Conservation (phyloP, 2,797 vertebrate species). For the Dallia pectoralis region DNA sequence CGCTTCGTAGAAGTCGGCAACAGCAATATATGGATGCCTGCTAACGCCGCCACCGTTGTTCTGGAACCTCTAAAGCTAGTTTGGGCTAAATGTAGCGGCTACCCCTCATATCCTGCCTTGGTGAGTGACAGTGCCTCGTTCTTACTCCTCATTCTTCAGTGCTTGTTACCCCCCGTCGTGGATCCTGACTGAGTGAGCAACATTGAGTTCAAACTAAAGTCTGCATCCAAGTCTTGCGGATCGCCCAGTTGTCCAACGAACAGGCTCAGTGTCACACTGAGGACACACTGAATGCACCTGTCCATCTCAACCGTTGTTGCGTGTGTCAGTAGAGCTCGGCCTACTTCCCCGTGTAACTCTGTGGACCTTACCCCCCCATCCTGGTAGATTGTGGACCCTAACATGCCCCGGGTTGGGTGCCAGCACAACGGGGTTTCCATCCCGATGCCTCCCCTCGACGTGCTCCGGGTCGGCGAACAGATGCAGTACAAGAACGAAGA, state of each 20-base stretch:
- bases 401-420: conserved; percentile 95
- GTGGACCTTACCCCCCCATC: conserved; percentile 7
- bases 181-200: not conserved
- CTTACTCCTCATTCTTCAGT: conserved; percentile 26
- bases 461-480: conserved; percentile 93
- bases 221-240: conserved; percentile 45
- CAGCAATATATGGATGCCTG: conserved; percentile 96
- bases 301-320: conserved; percentile 6
- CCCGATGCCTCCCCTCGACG: conserved; percentile 91
- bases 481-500: conserved; percentile 98
- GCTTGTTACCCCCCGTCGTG: conserved; percentile 17
- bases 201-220: not conserved
- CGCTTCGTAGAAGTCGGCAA: conserved; percentile 91
- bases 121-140: conserved; percentile 79
- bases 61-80: conserved; percentile 98
- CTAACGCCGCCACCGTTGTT: conserved; percentile 86
- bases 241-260: conserved; percentile 55
- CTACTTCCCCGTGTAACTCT: not conserved
- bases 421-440: conserved; percentile 97
- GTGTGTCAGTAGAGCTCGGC: not conserved
- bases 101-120: conserved; percentile 98
- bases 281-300: conserved; percentile 16
- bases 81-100: conserved; percentile 99
- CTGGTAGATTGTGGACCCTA: conserved; percentile 91
- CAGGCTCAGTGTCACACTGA: conserved; percentile 27